Conservation (phyloP, 1,140 invertebrate species). For the Macrobrachium nipponense region DNA sequence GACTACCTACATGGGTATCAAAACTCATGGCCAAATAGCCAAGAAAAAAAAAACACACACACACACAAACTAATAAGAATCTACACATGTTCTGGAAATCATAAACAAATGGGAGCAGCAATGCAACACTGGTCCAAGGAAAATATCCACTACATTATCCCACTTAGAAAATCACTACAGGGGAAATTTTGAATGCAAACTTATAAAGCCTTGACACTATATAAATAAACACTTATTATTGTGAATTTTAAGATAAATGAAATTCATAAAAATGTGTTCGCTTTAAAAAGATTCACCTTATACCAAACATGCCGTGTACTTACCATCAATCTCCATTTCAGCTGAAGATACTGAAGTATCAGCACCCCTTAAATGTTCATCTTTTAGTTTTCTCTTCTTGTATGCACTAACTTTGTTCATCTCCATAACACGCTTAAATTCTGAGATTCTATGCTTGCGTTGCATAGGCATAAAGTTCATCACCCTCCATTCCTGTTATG, state of each 20-base stretch:
- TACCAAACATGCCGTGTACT: neutral
- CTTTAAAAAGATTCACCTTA: neutral
- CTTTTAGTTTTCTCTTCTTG: conserved; percentile 42
- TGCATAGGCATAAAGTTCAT: conserved; percentile 40
- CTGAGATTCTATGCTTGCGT: conserved; percentile 25
- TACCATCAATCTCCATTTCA: conserved; percentile 53
- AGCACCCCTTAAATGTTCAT: neutral
- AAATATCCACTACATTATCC: too few species aligned
- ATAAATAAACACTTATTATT: neutral
- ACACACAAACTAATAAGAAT: too few species aligned
- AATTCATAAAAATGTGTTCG: neutral
- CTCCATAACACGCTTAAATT: conserved; percentile 41
- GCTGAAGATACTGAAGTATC: neutral
- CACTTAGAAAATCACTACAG: neutral
- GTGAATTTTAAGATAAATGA: neutral
- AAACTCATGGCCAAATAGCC: too few species aligned
- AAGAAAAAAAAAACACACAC: too few species aligned
- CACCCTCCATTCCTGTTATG: conserved; percentile 2
- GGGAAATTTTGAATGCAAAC: neutral
- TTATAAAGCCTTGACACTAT: neutral
- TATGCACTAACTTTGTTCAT: conserved; percentile 47
- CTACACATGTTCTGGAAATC: too few species aligned
- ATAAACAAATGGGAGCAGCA: too few species aligned
- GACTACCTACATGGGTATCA: too few species aligned
- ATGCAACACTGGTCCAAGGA: too few species aligned